Evolutionary conservation across 1,140 invertebrate species (phyloP).

Genomic region (Drosophila paulistorum): DNA sequence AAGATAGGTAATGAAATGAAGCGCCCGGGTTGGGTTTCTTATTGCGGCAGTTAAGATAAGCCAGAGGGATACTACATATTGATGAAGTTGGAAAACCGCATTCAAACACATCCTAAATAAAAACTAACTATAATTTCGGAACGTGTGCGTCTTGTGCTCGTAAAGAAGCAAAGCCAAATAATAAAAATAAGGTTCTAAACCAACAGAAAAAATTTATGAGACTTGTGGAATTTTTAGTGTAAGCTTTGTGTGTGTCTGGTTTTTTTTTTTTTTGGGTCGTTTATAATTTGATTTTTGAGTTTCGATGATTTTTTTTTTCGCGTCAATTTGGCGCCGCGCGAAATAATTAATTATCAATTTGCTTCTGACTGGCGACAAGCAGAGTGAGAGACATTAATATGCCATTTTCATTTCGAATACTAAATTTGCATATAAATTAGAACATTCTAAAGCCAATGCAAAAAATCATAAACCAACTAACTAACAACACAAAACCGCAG

Average conservation of each 20-base stretch:
- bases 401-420: constrained; percentile 33
- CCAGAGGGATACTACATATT: constrained; percentile 20
- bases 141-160: constrained; percentile 1
- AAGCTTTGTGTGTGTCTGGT: constrained; percentile 24
- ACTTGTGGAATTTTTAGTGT: constrained; percentile 54
- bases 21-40: constrained; percentile 28
- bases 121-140: not conserved
- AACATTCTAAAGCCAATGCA: constrained; percentile 52
- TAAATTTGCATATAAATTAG: constrained; percentile 78
- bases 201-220: constrained; percentile 34
- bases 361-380: constrained; percentile 18
- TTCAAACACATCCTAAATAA: constrained; percentile 32
- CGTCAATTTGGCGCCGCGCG: constrained; percentile 55
- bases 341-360: constrained; percentile 72
- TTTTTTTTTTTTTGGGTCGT: constrained; percentile 32
- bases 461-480: constrained; percentile 22
- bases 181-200: not conserved
- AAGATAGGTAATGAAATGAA: constrained; percentile 35
- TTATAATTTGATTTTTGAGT: constrained; percentile 5
- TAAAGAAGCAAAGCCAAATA: not conserved
- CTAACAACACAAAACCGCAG: not conserved
- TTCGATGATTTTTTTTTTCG: constrained; percentile 10
- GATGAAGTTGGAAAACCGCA: constrained; percentile 58
- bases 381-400: constrained; percentile 55
- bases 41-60: constrained; percentile 31